Percentiles rank a stretch among this genome's conserved stretches.
These are phyloP conservation scores for Pilophorus perplexus DNA, from an alignment of 2,888 invertebrate species.

Conservation along the genomic window DNA sequence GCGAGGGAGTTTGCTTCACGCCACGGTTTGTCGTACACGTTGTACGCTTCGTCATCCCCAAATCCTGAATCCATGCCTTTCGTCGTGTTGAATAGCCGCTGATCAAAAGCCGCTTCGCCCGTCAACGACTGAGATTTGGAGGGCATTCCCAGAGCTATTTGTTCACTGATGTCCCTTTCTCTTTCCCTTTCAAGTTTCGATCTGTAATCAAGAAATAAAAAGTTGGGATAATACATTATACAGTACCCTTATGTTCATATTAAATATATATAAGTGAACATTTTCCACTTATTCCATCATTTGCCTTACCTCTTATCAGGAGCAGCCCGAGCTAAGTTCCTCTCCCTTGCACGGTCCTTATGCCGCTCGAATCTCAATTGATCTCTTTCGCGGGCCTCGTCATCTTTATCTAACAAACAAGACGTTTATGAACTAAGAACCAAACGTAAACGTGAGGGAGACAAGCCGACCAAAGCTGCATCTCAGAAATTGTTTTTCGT, in stretches of 20 bases:
- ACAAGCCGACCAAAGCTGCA: too few relatives aligned
- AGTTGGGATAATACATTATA: not conserved
- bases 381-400: slow-evolving; percentile 78
- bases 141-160: slow-evolving; percentile 95
- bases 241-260: not conserved
- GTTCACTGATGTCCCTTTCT: slow-evolving; percentile 96
- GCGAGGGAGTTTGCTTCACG: slow-evolving; percentile 81
- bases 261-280: not conserved
- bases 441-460: too few relatives aligned
- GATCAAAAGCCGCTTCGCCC: slow-evolving; percentile 88
- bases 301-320: slow-evolving; percentile 77
- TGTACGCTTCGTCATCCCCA: slow-evolving; percentile 95
- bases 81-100: slow-evolving; percentile 88
- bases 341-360: slow-evolving; percentile 85
- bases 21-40: slow-evolving; percentile 98
- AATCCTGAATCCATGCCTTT: slow-evolving; percentile 93
- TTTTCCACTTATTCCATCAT: not conserved
- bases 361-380: slow-evolving; percentile 83
- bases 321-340: slow-evolving; percentile 89
- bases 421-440: too few relatives aligned
- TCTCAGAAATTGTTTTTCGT: too few relatives aligned
- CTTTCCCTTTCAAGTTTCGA: slow-evolving; percentile 83
- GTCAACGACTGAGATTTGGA: slow-evolving; percentile 65
- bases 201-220: slow-evolving; percentile 52
- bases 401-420: slow-evolving; percentile 58